Percentiles rank a stretch among this genome's conserved stretches.
Conservation (phyloP, 2,113 vertebrate species). For the Clarias batrachus region DNA sequence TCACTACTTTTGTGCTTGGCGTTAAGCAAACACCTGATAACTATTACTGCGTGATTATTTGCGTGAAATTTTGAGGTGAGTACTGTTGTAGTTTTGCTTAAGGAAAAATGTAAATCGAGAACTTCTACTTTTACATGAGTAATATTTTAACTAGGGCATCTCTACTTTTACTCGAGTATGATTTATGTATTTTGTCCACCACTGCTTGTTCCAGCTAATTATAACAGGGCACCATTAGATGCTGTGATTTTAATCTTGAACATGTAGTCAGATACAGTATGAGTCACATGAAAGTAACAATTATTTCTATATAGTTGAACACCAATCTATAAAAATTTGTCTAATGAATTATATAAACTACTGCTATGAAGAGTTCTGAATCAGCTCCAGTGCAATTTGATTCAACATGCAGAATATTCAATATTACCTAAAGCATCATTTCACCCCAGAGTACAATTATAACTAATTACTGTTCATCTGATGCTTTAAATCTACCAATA, state of each 20-base stretch:
- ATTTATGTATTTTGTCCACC: no score
- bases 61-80: no score
- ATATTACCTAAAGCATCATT: conserved; percentile 2
- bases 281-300: neutral
- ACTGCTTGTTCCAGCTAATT: neutral
- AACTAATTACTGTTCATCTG: conserved; percentile 16
- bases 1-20: no score
- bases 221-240: neutral
- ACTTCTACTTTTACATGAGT: no score
- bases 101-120: no score
- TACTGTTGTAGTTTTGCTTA: no score
- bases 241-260: neutral
- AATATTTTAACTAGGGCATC: no score
- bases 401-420: neutral
- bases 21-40: no score
- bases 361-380: neutral
- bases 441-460: conserved; percentile 3
- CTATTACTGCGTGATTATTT: no score
- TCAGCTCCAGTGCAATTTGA: neutral
- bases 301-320: neutral
- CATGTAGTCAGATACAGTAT: neutral
- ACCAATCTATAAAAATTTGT: neutral
- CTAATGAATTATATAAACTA: neutral
- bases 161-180: no score
- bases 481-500: neutral